Percentiles rank a stretch among this genome's conserved stretches.
Conservation (phyloP, 2,113 vertebrate species). For the Motacilla alba region DNA sequence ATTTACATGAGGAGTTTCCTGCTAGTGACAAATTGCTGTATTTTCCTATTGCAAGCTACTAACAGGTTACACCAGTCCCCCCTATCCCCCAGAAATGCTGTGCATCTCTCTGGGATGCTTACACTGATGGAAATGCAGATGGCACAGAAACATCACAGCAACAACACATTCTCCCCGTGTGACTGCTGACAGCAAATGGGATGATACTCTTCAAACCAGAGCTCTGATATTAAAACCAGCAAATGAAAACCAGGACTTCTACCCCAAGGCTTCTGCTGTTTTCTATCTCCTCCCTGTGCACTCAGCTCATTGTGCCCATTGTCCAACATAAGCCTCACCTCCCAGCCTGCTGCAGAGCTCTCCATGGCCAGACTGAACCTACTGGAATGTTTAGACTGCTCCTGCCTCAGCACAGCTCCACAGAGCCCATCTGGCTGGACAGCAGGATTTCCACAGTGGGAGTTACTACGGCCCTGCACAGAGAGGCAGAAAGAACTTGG, state of each 20-base stretch:
- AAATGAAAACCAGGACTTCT: not conserved
- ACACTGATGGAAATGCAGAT: not conserved
- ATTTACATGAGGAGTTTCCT: not conserved
- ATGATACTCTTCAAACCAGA: not conserved
- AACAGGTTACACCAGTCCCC: not conserved
- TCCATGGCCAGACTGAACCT: not conserved
- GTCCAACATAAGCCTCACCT: not conserved
- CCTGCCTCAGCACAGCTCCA: not conserved
- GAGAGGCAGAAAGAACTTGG: not conserved
- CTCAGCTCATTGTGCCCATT: not conserved
- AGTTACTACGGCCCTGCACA: accelerated
- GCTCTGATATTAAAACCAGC: not conserved
- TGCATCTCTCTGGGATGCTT: not conserved
- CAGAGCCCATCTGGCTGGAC: not conserved
- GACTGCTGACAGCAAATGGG: not conserved
- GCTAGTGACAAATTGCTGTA: not conserved
- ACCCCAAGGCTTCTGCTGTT: not conserved
- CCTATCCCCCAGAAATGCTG: not conserved
- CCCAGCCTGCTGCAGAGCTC: not conserved
- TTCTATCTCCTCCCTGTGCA: not conserved
- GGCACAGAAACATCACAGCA: not conserved
- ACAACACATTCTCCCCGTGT: not conserved
- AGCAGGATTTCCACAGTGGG: not conserved
- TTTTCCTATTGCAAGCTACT: not conserved
- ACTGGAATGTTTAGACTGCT: not conserved